Base-by-base conservation (phyloP, 2,797 vertebrate species). In the Menidia menidia region DNA sequence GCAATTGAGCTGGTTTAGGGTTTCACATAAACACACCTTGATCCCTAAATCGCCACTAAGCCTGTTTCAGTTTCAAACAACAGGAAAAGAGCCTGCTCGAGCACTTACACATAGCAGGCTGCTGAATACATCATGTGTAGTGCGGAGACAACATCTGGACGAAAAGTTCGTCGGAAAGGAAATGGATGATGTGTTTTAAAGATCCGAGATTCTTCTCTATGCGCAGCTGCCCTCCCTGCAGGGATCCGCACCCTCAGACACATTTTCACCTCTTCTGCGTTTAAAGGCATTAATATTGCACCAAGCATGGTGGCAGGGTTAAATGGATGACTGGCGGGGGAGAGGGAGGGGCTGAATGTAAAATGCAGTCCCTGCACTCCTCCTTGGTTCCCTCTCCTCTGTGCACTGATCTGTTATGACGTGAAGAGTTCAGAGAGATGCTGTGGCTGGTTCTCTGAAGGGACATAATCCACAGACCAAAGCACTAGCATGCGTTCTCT, bases 271-370 rank as follows among this genome's bases (percentile, higher is more conserved):
- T 95, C 94, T 92, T 93, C 94, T 95, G 91, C 90, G 90, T 96
- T 96, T 95, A 94, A 93, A 92, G 89, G 85, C 75, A 91, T 95
- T 94, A 95, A 94, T 96, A 96, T 96, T 96, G 95, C 93, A 96
- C 88, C 71, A 94, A 92, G 84, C 87, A 67, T 60, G 78, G 84
- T 93, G 92, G 91, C 81, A 90, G 92, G 93, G 95, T 95, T 93
- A 95, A 96, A 95, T 92, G 94, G 92, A 92, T 93, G 93, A 80
- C 82, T 88, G 85, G 89, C 65, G 66, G 70, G 63, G 32, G 31
- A 6, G 60, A 75, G 1, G 66, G 81, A 25, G 25, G 77, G 61
- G 75, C 73, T 58, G 87, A 84, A 88, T 88, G 88, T 88, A 88
- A 90, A 90, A 93, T 73, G 43, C 72, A 92, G 91, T 89, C 82